These are phyloP conservation scores for Ectemnius cavifrons DNA, from an alignment of 2,888 invertebrate genomes.

Conservation along the genomic window DNA sequence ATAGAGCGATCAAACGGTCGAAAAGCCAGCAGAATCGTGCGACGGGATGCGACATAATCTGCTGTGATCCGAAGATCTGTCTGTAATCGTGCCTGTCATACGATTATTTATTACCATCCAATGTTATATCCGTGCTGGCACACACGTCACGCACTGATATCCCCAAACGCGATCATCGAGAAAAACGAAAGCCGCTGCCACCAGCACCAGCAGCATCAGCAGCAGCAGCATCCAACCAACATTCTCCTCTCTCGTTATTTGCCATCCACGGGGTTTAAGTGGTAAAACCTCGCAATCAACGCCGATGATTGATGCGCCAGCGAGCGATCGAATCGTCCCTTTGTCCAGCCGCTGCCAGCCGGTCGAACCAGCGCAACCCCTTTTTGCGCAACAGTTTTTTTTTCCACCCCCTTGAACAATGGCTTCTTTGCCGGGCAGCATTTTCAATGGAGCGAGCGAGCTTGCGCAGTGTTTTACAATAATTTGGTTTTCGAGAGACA, in stretches of 20 bases:
- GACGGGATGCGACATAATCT: neutral
- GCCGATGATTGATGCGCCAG: slow-evolving; percentile 57
- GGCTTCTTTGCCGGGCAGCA: too few relatives aligned
- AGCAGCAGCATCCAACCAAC: slow-evolving; percentile 17
- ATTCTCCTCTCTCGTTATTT: slow-evolving; percentile 43
- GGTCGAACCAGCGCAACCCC: slow-evolving; percentile 21
- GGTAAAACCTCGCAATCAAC: slow-evolving; percentile 62
- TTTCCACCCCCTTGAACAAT: neutral
- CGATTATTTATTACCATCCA: too few relatives aligned
- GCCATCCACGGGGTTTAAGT: slow-evolving; percentile 52
- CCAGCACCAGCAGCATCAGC: too few relatives aligned
- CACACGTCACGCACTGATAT: too few relatives aligned
- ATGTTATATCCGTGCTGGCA: too few relatives aligned
- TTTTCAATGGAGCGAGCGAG: too few relatives aligned
- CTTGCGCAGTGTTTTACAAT: too few relatives aligned
- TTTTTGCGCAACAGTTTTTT: slow-evolving; percentile 40
- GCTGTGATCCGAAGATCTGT: neutral
- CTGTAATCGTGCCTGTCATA: too few relatives aligned
- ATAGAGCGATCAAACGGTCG: too few relatives aligned
- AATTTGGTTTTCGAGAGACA: too few relatives aligned
- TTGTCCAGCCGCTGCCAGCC: slow-evolving; percentile 23
- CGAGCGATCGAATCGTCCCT: slow-evolving; percentile 28
- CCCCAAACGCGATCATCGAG: slow-evolving; percentile 29
- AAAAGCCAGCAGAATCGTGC: too few relatives aligned
- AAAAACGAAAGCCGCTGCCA: slow-evolving; percentile 58